A percentile compares a stretch with the other conserved stretches of the same genome.
Conservation (phyloP, 92 coral and sea anemone genomes). For the Hydrozoanthus gracilis region DNA sequence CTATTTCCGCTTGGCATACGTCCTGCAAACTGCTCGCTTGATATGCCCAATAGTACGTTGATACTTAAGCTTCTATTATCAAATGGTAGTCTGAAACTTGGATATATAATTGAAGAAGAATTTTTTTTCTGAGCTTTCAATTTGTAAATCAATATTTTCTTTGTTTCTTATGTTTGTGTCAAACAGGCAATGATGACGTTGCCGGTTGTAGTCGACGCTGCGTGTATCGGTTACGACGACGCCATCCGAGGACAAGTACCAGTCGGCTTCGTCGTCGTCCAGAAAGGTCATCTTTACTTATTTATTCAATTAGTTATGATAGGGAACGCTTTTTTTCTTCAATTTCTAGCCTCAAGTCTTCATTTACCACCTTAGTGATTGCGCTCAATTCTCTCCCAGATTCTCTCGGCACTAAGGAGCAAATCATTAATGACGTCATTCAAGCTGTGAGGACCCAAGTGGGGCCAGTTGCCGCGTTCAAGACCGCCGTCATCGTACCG, state of each 20-base stretch:
- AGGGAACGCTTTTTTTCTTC: too few species aligned
- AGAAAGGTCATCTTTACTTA: slow-evolving; percentile 65
- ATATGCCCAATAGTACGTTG: too few species aligned
- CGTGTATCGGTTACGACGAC: slow-evolving; percentile 87
- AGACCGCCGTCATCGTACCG: slow-evolving; percentile 91
- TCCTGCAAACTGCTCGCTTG: too few species aligned
- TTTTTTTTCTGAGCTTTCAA: too few species aligned
- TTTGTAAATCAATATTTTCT: too few species aligned
- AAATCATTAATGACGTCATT: slow-evolving; percentile 73
- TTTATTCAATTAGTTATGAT: background rate
- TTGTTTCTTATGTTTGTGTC: background rate
- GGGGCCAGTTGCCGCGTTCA: slow-evolving; percentile 95
- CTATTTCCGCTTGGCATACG: too few species aligned
- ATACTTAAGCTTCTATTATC: too few species aligned
- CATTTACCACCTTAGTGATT: background rate
- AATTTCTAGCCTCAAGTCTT: too few species aligned
- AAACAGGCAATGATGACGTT: slow-evolving; percentile 82
- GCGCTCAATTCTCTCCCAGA: slow-evolving; percentile 50
- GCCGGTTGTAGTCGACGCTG: slow-evolving; percentile 86
- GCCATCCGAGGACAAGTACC: slow-evolving; percentile 92
- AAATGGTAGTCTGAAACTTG: too few species aligned
- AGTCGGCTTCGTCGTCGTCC: slow-evolving; percentile 86
- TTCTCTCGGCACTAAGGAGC: slow-evolving; percentile 62
- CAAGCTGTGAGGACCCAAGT: slow-evolving; percentile 80
- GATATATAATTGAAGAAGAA: too few species aligned